phyloP scores from a whole-genome alignment of 2,888 invertebrate genomes.

The Camponotus fellah region DNA sequence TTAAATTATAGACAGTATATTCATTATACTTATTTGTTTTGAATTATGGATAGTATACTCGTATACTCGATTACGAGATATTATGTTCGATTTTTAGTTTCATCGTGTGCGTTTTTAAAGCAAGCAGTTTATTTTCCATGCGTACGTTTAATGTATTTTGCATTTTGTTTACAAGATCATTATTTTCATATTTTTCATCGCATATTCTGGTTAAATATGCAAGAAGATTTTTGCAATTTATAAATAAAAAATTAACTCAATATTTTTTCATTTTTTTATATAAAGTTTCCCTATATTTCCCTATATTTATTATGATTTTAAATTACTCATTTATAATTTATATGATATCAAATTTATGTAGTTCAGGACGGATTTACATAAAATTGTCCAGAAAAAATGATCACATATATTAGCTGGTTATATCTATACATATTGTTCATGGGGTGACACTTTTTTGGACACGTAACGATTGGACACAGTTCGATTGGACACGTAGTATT shows the following conservation, averaged over 20 bases:
- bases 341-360: not conserved
- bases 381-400: no score
- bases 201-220: not conserved
- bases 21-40: no score
- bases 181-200: not conserved
- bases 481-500: no score
- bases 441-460: no score
- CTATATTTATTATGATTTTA: not conserved
- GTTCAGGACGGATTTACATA: no score
- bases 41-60: no score
- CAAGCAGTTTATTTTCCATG: not conserved
- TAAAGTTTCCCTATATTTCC: not conserved
- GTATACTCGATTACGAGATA: not conserved
- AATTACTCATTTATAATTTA: not conserved
- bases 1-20: not conserved
- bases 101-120: not conserved
- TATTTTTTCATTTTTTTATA: not conserved
- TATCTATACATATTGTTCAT: no score
- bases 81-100: conserved; percentile 3
- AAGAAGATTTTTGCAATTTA: not conserved
- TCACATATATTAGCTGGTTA: not conserved
- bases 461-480: no score
- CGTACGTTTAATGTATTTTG: not conserved
- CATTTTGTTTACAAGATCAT: not conserved
- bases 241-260: not conserved